A percentile compares a stretch with the other conserved stretches of the same genome.
These are phyloP conservation scores for Cyprinus carpio DNA, from an alignment of 2,113 vertebrate species.

Conservation along the genomic window DNA sequence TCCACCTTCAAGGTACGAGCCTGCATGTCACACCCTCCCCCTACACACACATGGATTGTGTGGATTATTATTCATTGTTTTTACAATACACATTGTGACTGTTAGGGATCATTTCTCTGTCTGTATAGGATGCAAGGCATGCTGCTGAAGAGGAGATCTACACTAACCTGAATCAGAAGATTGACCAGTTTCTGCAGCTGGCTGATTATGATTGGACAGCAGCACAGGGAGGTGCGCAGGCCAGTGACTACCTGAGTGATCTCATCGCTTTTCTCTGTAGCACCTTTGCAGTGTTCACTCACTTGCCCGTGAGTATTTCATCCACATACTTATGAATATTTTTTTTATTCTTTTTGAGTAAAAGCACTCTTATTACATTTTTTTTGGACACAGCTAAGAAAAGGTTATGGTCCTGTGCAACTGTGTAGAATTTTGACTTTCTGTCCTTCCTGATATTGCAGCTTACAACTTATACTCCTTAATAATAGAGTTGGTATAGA, in stretches of 20 bases:
- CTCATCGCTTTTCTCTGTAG: constrained; percentile 93
- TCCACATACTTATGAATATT: background rate
- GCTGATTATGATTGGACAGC: constrained; percentile 94
- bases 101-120: background rate
- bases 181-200: constrained; percentile 97
- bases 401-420: background rate
- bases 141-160: constrained; percentile 98
- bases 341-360: background rate
- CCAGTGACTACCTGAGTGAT: constrained; percentile 92
- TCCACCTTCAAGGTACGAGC: constrained; percentile 90
- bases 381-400: background rate
- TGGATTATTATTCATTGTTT: background rate
- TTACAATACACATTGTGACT: background rate
- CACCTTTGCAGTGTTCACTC: constrained; percentile 96
- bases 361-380: background rate
- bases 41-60: background rate
- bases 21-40: background rate
- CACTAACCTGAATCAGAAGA: constrained; percentile 95
- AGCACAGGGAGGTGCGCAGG: constrained; percentile 71
- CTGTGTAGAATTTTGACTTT: no score
- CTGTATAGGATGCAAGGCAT: constrained; percentile 89
- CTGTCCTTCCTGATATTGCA: background rate
- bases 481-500: background rate
- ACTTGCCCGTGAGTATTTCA: constrained; percentile 87
- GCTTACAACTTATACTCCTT: background rate